A percentile compares a stretch with the other conserved stretches of the same genome.
phyloP scores from a whole-genome alignment of 1,140 invertebrate genomes.

The Heliconius congener region DNA sequence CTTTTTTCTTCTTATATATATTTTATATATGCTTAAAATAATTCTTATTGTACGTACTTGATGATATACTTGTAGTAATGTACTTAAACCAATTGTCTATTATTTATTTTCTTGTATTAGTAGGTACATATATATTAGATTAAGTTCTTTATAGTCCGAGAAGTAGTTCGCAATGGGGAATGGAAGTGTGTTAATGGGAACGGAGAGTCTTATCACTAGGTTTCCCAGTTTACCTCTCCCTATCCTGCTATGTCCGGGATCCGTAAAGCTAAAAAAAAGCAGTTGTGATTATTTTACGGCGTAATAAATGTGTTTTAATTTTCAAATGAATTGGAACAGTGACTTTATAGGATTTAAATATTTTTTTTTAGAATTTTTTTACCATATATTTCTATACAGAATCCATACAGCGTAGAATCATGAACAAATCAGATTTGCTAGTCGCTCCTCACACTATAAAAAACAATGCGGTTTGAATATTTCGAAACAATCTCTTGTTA shows the following conservation, averaged over 20 bases:
- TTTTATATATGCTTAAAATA: not conserved
- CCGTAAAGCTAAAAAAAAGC: too few species aligned
- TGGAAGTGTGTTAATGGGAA: too few species aligned
- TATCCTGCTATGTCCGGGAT: too few species aligned
- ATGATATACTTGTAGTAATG: constrained; percentile 3
- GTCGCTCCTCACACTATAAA: not conserved
- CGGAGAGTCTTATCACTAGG: too few species aligned
- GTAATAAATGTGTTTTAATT: not conserved
- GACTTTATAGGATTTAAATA: not conserved
- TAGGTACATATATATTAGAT: not conserved
- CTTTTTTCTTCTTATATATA: not conserved
- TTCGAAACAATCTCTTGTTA: not conserved
- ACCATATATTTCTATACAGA: not conserved
- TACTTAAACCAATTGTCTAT: not conserved
- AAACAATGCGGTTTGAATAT: not conserved
- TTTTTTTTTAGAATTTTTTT: not conserved
- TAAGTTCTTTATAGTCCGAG: not conserved
- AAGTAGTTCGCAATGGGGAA: not conserved
- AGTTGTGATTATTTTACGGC: not conserved
- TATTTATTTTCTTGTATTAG: not conserved
- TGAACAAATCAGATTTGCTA: not conserved
- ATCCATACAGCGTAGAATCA: not conserved
- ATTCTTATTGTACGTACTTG: not conserved
- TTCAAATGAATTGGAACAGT: not conserved
- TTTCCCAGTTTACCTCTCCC: too few species aligned